These are phyloP conservation scores for Coelinius sp. DNA, from an alignment of 2,888 invertebrate species.

Conservation along the genomic window DNA sequence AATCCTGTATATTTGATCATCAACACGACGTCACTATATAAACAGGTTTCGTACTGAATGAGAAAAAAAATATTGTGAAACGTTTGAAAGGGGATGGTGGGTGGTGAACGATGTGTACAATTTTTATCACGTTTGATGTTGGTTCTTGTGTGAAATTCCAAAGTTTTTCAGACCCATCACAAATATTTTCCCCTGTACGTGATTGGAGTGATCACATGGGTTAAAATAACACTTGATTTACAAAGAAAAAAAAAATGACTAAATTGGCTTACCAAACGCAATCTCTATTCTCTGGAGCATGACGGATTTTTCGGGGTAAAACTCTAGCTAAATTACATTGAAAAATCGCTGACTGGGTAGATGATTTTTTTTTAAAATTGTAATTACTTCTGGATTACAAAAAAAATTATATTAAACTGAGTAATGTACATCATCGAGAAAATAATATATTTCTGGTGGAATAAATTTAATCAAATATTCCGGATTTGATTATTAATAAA, in stretches of 20 bases:
- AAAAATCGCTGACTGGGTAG: neutral
- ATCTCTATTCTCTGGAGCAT: constrained; percentile 4
- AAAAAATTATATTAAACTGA: no score
- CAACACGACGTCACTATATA: neutral
- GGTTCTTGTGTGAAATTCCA: neutral
- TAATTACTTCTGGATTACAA: neutral
- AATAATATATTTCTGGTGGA: neutral
- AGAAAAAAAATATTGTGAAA: neutral
- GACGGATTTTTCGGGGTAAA: neutral
- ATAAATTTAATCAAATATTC: neutral
- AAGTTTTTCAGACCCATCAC: neutral
- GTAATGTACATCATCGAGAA: neutral
- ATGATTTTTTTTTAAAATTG: neutral
- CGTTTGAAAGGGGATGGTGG: neutral
- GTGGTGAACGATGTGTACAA: neutral
- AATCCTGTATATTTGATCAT: neutral
- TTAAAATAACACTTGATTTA: neutral
- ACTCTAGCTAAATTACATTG: constrained; percentile 2
- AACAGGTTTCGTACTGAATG: neutral
- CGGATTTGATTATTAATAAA: neutral
- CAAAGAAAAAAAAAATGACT: neutral
- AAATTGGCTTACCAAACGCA: neutral
- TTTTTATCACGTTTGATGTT: neutral
- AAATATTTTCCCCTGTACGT: neutral
- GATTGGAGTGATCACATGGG: neutral